A percentile compares a stretch with the other conserved stretches of the same genome.
Evolutionary conservation across 2,797 vertebrate species (phyloP).

Genomic region (Tinamus major): DNA sequence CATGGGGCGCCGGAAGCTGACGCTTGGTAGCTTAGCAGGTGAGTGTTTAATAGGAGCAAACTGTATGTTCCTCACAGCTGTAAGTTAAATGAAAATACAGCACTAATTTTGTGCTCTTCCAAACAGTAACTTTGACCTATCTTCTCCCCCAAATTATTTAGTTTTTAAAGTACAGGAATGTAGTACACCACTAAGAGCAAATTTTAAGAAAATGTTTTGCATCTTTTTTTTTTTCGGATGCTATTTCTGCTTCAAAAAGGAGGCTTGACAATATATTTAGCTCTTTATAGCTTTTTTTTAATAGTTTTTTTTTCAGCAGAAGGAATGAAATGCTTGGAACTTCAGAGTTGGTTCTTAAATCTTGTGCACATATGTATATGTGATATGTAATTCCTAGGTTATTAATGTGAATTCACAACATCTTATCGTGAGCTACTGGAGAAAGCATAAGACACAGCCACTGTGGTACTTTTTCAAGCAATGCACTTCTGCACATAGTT

Average conservation of each 20-base stretch:
- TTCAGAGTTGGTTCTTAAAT: background rate
- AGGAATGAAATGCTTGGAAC: background rate
- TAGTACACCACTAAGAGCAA: background rate
- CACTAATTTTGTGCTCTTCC: background rate
- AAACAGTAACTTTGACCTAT: background rate
- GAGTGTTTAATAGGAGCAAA: slow-evolving; percentile 3
- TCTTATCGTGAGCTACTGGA: background rate
- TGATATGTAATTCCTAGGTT: background rate
- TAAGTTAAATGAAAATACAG: background rate
- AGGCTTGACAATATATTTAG: background rate
- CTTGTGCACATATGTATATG: background rate
- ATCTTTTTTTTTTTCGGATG: background rate
- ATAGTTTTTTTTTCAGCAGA: background rate
- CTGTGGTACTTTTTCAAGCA: background rate
- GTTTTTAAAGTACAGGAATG: background rate
- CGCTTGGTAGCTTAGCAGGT: slow-evolving; percentile 92
- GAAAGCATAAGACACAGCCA: background rate
- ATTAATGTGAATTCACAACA: background rate
- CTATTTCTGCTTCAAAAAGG: background rate
- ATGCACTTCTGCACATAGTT: background rate
- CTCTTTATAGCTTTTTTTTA: background rate
- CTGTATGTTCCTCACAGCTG: background rate
- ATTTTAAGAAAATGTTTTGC: background rate
- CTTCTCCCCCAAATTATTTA: background rate
- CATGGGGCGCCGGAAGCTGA: slow-evolving; percentile 94